Percentiles rank a stretch among this genome's conserved stretches.
These are phyloP conservation scores for Paramormyrops kingsleyae DNA, from an alignment of 2,113 vertebrate genomes.

Conservation along the genomic window DNA sequence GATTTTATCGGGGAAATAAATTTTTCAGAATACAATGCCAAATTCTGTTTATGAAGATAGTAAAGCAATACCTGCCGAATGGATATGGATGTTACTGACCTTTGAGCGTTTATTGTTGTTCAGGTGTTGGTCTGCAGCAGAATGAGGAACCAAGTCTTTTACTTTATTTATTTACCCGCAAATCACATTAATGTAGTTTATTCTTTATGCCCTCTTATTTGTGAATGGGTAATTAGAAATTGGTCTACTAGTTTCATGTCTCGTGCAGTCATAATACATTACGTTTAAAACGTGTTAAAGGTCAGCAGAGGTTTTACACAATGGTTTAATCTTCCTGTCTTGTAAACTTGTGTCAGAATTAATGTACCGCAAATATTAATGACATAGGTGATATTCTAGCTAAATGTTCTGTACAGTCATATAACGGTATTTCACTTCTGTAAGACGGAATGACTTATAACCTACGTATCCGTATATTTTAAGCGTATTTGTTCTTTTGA, in stretches of 20 bases:
- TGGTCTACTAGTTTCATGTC: background rate
- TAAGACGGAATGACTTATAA: background rate
- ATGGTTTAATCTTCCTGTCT: slow-evolving; percentile 11
- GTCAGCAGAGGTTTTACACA: background rate
- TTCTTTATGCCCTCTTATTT: slow-evolving; percentile 4
- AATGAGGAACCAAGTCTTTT: slow-evolving; percentile 61
- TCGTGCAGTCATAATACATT: background rate
- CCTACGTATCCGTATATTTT: background rate
- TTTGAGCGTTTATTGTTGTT: slow-evolving; percentile 61
- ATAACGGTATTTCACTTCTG: background rate
- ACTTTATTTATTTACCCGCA: slow-evolving; percentile 58
- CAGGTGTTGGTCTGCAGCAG: slow-evolving; percentile 57
- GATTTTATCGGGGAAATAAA: background rate
- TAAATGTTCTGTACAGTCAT: background rate
- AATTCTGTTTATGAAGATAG: slow-evolving; percentile 41
- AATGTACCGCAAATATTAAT: slow-evolving; percentile 4
- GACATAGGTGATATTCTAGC: background rate
- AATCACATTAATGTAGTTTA: slow-evolving; percentile 49
- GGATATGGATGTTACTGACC: slow-evolving; percentile 46
- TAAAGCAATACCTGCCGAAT: slow-evolving; percentile 40
- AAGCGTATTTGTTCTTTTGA: background rate
- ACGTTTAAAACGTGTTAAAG: background rate
- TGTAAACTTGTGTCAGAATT: slow-evolving; percentile 8
- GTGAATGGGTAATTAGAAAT: background rate
- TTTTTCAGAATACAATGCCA: slow-evolving; percentile 3